Base-by-base conservation (phyloP, 1,140 invertebrate species). In the Calephelis nemesis region DNA sequence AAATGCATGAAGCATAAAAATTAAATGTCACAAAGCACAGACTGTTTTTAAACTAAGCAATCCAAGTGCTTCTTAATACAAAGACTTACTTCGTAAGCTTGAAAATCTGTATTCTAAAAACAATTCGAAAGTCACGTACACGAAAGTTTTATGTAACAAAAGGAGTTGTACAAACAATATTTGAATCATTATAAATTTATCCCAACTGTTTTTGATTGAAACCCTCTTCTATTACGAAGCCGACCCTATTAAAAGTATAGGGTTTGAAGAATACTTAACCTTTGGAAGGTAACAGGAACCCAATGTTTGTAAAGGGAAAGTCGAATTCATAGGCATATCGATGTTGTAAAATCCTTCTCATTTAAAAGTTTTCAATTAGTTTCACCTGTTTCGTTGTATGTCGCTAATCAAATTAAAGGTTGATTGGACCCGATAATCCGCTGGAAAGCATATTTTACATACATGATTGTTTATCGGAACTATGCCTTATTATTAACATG, bases 161-260 rank as follows among this genome's bases (percentile, higher is more conserved):
- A 19, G 30, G 54, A 60, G 54, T 60, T 60, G 54, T 12, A 40
- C 54, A 60, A 60, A 60, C 54, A 60, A 60, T 40, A 60, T 60
- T 60, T 60, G 30, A 60, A 60, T 60, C 54, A 60, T 60, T 60
- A 60, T 60, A 60, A 60, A 60, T 60, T 60, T 60, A 58, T 60
- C 5, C 19, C 54, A n/a, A 60, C 54, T 60, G 54, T 60, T 60
- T 60, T 60, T 11, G 54, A 39, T 60, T n/a, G 54, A 40, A 60
- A 60, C 54, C 54, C 54, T 40, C 54, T 39, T 7, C 7, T 7
- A 40, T 30, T 40, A 60, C 5, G 30, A 5, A 19, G 30, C 7
- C 30, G 30, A 60, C 11, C 11, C 54, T 60, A 60, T 39, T 58
- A 58, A 58, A 58, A 58, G 50, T 58, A 19, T 19, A 11, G 19